A percentile compares a stretch with the other conserved stretches of the same genome.
Evolutionary conservation across 2,888 invertebrate species (phyloP).

Genomic region (Brassicogethes aeneus): DNA sequence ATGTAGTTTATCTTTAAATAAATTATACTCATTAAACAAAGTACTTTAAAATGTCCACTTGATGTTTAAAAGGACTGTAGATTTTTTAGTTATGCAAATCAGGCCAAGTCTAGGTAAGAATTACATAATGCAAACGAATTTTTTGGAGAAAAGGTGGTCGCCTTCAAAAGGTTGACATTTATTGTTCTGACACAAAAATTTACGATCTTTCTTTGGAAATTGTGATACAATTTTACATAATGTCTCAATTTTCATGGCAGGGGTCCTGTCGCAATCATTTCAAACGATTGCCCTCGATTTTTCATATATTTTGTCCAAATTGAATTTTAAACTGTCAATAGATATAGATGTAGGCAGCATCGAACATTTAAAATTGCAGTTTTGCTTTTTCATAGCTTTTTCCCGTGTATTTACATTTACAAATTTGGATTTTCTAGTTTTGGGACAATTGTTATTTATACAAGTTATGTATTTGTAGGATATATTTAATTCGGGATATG

Average conservation of each 20-base stretch:
- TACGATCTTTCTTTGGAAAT: conserved; percentile 21
- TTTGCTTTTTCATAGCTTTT: too few relatives aligned
- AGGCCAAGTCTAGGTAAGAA: background rate
- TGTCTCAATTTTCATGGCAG: conserved; percentile 28
- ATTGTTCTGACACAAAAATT: conserved; percentile 18
- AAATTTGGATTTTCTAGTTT: too few relatives aligned
- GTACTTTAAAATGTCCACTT: background rate
- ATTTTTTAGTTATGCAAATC: background rate
- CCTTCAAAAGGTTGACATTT: conserved; percentile 18
- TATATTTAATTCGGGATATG: too few relatives aligned
- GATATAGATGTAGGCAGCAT: background rate
- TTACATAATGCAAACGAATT: conserved; percentile 12
- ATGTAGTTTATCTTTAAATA: background rate
- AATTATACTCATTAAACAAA: background rate
- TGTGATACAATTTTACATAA: conserved; percentile 30
- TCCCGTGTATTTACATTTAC: too few relatives aligned
- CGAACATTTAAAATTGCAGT: background rate
- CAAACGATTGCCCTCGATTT: background rate
- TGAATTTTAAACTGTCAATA: background rate
- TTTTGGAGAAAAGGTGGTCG: conserved; percentile 17
- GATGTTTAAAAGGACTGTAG: background rate
- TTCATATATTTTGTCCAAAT: background rate
- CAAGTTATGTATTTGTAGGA: too few relatives aligned
- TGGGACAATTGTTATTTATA: too few relatives aligned
- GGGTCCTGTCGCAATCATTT: conserved; percentile 22